phyloP scores from a whole-genome alignment of 2,888 invertebrate genomes.

The Cerastis leucographa region DNA sequence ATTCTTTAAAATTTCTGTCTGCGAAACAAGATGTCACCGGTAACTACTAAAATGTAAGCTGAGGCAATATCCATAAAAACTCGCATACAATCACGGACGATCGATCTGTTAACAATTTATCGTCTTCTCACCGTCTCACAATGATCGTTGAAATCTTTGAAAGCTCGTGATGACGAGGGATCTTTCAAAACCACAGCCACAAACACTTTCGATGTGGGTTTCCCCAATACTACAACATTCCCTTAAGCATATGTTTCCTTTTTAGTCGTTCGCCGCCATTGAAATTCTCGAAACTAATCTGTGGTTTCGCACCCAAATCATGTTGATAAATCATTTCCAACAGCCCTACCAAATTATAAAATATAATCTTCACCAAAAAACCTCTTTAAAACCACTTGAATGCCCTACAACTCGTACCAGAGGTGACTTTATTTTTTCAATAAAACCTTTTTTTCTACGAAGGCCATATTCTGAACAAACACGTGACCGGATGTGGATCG shows the following conservation, averaged over 20 bases:
- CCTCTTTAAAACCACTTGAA: constrained; percentile 4
- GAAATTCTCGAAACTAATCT: constrained; percentile 19
- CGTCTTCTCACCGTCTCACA: neutral
- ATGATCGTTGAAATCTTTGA: neutral
- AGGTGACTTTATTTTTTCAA: constrained; percentile 47
- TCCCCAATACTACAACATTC: constrained; percentile 23
- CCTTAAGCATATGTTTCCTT: neutral
- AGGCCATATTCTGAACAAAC: constrained; percentile 48
- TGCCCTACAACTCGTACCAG: constrained; percentile 29
- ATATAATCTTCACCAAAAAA: constrained; percentile 11
- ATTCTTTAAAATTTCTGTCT: too few species aligned
- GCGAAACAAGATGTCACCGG: too few species aligned
- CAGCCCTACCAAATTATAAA: neutral
- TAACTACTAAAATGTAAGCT: too few species aligned
- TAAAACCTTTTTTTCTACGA: constrained; percentile 43
- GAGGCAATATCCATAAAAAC: neutral
- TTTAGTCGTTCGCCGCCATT: neutral
- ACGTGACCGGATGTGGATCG: constrained; percentile 76
- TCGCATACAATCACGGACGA: neutral
- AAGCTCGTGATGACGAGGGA: neutral
- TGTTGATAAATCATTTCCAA: constrained; percentile 15
- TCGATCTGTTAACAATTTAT: neutral
- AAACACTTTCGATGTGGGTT: constrained; percentile 18
- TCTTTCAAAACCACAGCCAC: constrained; percentile 10
- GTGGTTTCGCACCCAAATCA: neutral